A percentile compares a stretch with the other conserved stretches of the same genome.
Conservation (phyloP, 2,888 invertebrate genomes). For the Drosophila acutilabella region DNA sequence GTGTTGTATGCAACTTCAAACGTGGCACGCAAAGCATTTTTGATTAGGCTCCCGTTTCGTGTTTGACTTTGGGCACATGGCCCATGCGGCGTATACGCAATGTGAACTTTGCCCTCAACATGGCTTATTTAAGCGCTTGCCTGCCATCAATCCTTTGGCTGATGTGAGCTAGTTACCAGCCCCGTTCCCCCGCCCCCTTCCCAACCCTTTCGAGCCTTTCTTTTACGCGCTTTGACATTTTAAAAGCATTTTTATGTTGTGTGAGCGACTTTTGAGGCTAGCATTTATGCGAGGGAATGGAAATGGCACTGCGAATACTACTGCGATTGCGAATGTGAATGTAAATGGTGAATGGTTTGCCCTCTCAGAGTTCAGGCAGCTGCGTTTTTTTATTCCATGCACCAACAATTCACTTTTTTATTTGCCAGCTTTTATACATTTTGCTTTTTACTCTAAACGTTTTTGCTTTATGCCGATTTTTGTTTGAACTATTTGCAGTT, state of each 20-base stretch:
- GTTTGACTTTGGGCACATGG: conserved; percentile 59
- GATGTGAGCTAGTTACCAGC: conserved; percentile 22
- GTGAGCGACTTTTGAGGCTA: conserved; percentile 68
- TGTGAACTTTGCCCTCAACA: conserved; percentile 53
- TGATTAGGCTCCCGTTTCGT: conserved; percentile 70
- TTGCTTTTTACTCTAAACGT: conserved; percentile 40
- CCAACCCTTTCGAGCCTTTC: conserved; percentile 40
- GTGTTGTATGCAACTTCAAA: conserved; percentile 58
- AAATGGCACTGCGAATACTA: conserved; percentile 16
- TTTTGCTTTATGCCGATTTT: conserved; percentile 32
- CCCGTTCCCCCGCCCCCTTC: neutral
- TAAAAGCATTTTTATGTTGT: conserved; percentile 79
- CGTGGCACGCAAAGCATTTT: conserved; percentile 76
- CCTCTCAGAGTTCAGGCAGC: conserved; percentile 39
- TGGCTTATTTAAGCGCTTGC: conserved; percentile 65
- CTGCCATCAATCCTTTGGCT: conserved; percentile 75
- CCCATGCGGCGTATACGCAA: conserved; percentile 72
- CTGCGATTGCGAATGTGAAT: conserved; percentile 9
- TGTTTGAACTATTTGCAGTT: conserved; percentile 61
- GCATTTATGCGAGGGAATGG: conserved; percentile 45
- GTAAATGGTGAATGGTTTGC: conserved; percentile 38
- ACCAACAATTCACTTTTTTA: conserved; percentile 30
- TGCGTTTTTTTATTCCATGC: conserved; percentile 27
- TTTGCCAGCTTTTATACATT: conserved; percentile 31
- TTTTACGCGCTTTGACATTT: conserved; percentile 78